phyloP scores from a whole-genome alignment of 2,888 invertebrate species.

The Drosophila maculinotata region DNA sequence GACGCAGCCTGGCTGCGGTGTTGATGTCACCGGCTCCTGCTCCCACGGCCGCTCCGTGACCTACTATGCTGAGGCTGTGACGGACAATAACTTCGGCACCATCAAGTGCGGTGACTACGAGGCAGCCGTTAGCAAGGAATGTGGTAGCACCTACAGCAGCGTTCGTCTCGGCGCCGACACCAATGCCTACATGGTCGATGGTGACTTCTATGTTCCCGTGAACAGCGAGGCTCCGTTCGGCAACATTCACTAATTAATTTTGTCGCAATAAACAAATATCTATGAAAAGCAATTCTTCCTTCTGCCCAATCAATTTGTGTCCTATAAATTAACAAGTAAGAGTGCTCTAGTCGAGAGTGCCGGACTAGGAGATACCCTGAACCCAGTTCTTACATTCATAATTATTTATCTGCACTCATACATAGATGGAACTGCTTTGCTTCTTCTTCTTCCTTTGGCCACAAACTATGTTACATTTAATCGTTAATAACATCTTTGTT shows the following conservation, averaged over 20 bases:
- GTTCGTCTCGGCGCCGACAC: conserved; percentile 66
- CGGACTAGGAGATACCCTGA: too few relatives aligned
- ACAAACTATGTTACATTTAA: too few relatives aligned
- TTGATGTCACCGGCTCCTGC: conserved; percentile 82
- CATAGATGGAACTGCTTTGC: too few relatives aligned
- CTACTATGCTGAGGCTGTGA: conserved; percentile 85
- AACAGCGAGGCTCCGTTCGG: conserved; percentile 69
- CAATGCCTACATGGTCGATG: conserved; percentile 64
- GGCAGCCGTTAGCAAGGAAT: conserved; percentile 74
- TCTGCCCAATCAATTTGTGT: too few relatives aligned
- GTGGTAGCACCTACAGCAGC: conserved; percentile 61
- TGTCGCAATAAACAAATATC: not conserved
- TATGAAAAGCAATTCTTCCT: conserved; percentile 49
- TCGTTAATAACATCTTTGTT: too few relatives aligned
- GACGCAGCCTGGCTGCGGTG: conserved; percentile 86
- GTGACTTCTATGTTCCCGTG: conserved; percentile 73
- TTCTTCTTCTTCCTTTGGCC: too few relatives aligned
- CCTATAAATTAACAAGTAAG: too few relatives aligned
- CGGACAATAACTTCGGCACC: conserved; percentile 56
- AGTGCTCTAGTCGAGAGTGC: too few relatives aligned
- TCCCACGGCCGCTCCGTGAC: conserved; percentile 84
- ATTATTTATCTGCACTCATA: too few relatives aligned
- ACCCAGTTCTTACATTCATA: too few relatives aligned
- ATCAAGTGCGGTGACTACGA: conserved; percentile 57
- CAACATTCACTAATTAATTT: conserved; percentile 25